Conservation (phyloP, 92 coral and sea anemone genomes). For the Chrysogorgia sp. region DNA sequence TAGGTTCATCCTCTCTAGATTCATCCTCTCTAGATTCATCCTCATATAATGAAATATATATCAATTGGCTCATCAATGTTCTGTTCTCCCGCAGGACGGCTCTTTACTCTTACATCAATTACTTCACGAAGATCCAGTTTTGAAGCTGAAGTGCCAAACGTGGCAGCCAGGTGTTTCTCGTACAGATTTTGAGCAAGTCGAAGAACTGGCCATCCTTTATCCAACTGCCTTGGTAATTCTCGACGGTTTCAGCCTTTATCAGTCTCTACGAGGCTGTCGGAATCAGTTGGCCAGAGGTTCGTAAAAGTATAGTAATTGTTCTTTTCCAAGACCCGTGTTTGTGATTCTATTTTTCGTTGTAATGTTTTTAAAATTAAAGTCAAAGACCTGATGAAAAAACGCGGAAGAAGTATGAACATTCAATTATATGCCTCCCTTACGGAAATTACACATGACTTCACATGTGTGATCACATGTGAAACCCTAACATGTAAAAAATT, state of each 20-base stretch:
- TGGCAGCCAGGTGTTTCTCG: conserved; percentile 89
- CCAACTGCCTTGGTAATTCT: conserved; percentile 87
- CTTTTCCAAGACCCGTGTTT: no score
- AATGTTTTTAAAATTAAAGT: no score
- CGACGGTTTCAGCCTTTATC: conserved; percentile 96
- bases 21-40: no score
- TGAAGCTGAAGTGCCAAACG: conserved; percentile 84
- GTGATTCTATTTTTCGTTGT: no score
- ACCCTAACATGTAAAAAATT: no score
- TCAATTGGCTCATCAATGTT: neutral
- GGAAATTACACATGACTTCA: no score
- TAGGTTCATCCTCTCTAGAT: no score
- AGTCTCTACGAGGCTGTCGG: conserved; percentile 98
- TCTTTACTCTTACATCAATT: conserved; percentile 83
- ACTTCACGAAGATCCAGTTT: conserved; percentile 86
- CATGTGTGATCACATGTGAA: no score
- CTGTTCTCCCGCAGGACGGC: conserved; percentile 68
- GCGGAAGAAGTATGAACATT: no score
- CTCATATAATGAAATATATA: neutral
- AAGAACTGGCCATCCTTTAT: conserved; percentile 94
- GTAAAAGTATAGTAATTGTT: neutral
- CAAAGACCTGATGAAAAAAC: no score
- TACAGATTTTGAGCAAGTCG: conserved; percentile 91
- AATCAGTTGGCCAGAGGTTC: conserved; percentile 94
- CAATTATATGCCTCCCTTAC: no score